Base-by-base conservation (phyloP, 2,888 invertebrate genomes). In the Podotricha telesiphe region DNA sequence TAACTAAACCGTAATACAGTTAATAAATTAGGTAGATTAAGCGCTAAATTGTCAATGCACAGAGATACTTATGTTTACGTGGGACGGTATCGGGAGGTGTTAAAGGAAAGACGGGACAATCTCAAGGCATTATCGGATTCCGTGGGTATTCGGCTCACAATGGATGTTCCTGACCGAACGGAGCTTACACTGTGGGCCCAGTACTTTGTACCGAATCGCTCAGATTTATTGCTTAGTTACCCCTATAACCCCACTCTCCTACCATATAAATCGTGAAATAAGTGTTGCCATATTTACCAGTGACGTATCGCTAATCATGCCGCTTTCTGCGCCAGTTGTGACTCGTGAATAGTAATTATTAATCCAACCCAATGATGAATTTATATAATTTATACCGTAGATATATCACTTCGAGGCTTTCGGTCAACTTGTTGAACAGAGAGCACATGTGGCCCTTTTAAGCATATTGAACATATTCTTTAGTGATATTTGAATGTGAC, bases 221-320 rank as follows among this genome's bases (percentile, higher is more conserved):
- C 84, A 89, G 89, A 93, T 93, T 93, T 93, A 93, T 93, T 86
- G 82, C 88, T 78, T 70, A 84, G 77, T 85, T 86, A 86, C 88
- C 86, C 88, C 84, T 80, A 53, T 85, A 85, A 83, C 88, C 89
- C 90, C 88, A 84, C 82, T 85, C 83, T 84, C 87, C 87, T 87
- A 81, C 85, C 76, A 82, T 84, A 92, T 91, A 91, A 92, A 92
- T 93, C 85, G 87, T 86, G 82, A 84, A 91, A 91, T 90, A 91
- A 92, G 91, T 92, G 91, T 91, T 90, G 86, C 90, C 91, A 92
- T 92, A 92, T 92, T 93, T 92, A 91, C 89, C 80, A 85, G 89
- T 91, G 92, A 91, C 90, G 89, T 90, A 84, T 89, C 86, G 88
- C 89, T 89, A 90, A 91, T 91, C 89, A 87, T 83, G 75, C 84